Conservation (phyloP, 2,797 vertebrate species). For the Myotis vivesi region DNA sequence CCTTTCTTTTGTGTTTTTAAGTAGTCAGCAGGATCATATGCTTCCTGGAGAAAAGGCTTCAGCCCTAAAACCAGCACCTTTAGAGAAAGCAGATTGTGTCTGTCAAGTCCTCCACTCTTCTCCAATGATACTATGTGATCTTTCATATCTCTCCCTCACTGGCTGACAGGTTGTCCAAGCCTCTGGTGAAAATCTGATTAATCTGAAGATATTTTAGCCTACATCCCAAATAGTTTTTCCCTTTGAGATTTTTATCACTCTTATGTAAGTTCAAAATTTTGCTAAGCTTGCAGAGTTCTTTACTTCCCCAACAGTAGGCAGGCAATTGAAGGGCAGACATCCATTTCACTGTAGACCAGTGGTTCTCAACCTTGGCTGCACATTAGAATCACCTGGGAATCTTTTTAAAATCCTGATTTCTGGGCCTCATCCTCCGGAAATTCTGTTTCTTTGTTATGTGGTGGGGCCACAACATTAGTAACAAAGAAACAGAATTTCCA, state of each 20-base stretch:
- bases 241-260: constrained; percentile 71
- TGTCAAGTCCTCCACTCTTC: not conserved
- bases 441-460: no score
- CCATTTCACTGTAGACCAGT: not conserved
- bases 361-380: no score
- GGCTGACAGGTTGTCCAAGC: constrained; percentile 34
- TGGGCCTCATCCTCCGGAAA: no score
- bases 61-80: not conserved
- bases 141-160: constrained; percentile 20
- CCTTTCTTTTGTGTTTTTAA: not conserved
- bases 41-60: not conserved
- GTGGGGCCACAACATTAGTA: no score
- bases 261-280: constrained; percentile 31
- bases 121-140: constrained; percentile 15
- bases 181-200: constrained; percentile 62
- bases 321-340: not conserved
- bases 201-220: constrained; percentile 65
- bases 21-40: not conserved
- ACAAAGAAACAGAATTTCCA: no score
- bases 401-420: no score
- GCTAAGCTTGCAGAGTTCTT: constrained; percentile 63
- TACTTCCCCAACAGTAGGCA: constrained; percentile 11
- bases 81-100: constrained; percentile 19
- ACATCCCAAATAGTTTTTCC: constrained; percentile 60
- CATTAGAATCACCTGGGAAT: no score